Evolutionary conservation across 2,888 invertebrate genomes (phyloP).

Genomic region (Megalurothrips usitatus): DNA sequence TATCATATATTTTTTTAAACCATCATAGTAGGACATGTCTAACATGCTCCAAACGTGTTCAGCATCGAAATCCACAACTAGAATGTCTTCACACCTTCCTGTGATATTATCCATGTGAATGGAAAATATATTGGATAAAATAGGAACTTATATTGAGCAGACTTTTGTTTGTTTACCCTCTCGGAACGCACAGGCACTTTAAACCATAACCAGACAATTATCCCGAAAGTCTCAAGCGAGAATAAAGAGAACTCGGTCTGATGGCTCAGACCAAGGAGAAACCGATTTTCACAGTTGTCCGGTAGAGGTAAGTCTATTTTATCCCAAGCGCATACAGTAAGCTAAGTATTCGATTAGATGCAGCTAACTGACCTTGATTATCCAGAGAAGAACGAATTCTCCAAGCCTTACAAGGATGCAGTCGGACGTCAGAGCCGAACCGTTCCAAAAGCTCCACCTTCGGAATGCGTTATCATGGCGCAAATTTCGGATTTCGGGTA

Average conservation of each 20-base stretch:
- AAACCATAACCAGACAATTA: neutral
- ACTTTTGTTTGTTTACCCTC: neutral
- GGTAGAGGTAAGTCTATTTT: too few species aligned
- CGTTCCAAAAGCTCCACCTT: neutral
- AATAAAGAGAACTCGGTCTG: too few species aligned
- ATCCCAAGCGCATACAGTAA: too few species aligned
- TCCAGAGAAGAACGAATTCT: neutral
- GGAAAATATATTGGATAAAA: too few species aligned
- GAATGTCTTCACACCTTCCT: too few species aligned
- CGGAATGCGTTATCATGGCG: neutral
- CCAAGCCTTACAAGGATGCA: neutral
- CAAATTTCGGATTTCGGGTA: neutral
- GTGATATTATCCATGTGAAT: too few species aligned
- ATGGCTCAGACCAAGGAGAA: neutral
- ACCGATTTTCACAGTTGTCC: too few species aligned
- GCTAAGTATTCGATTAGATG: neutral
- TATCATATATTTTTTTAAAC: too few species aligned
- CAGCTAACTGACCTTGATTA: constrained; percentile 21
- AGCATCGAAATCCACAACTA: too few species aligned
- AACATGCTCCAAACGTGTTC: too few species aligned
- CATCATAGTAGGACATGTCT: too few species aligned
- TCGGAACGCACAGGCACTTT: neutral
- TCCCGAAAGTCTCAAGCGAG: too few species aligned
- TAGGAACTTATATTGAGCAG: neutral
- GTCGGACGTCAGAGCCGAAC: neutral